Evolutionary conservation across 2,888 invertebrate species (phyloP).

Genomic region (Orthonychiurus folsomi): DNA sequence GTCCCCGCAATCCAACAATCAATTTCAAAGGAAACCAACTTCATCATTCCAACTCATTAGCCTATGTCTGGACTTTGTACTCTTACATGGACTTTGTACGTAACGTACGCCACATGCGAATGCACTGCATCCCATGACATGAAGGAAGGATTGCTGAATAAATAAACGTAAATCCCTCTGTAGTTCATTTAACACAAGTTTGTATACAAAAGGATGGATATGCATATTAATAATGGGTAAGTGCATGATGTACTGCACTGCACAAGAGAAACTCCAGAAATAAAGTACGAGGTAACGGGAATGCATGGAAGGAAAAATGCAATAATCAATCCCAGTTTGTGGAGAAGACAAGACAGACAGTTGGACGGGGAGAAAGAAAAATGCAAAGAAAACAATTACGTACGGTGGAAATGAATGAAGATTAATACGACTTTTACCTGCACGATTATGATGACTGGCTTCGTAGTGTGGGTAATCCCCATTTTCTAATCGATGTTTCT

Average conservation of each 20-base stretch:
- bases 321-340: too few species aligned
- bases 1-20: background rate
- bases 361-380: background rate
- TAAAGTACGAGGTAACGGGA: background rate
- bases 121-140: too few species aligned
- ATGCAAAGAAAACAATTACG: background rate
- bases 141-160: too few species aligned
- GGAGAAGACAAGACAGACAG: background rate
- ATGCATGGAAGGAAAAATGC: too few species aligned
- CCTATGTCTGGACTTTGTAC: background rate
- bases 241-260: too few species aligned
- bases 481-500: conserved; percentile 87
- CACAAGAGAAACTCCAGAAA: background rate
- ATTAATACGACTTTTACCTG: conserved; percentile 29
- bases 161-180: background rate
- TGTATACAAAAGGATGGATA: too few species aligned
- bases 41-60: background rate
- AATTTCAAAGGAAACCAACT: background rate
- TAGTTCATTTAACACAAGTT: background rate
- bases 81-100: too few species aligned
- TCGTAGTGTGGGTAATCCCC: conserved; percentile 81
- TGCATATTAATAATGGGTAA: too few species aligned
- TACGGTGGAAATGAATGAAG: conserved; percentile 4
- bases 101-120: too few species aligned
- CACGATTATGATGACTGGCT: conserved; percentile 65